Percentiles rank a stretch among this genome's conserved stretches.
Conservation (phyloP, 1,140 invertebrate species). For the Portunus trituberculatus region DNA sequence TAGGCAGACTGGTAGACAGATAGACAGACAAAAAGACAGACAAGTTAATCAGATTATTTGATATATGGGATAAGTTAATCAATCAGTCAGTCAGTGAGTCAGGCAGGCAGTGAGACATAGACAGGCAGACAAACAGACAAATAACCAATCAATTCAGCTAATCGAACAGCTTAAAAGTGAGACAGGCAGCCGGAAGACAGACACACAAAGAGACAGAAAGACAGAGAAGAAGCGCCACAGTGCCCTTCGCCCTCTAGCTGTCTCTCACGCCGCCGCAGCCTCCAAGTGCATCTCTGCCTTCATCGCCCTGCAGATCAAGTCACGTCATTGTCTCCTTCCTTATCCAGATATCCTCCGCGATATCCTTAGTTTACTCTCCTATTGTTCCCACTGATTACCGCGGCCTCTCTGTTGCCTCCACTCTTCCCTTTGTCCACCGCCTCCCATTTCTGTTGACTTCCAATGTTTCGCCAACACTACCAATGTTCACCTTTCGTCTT, state of each 20-base stretch:
- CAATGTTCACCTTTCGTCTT: too few species aligned
- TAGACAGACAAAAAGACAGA: too few species aligned
- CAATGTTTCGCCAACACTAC: background rate
- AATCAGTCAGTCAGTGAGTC: background rate
- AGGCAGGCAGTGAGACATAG: background rate
- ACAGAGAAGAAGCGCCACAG: too few species aligned
- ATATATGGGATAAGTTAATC: background rate
- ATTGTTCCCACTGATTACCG: slow-evolving; percentile 21
- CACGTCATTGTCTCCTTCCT: background rate
- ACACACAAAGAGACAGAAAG: background rate
- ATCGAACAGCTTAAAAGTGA: background rate
- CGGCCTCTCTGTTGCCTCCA: background rate
- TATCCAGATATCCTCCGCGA: background rate
- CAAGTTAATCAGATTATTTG: too few species aligned
- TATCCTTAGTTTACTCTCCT: background rate
- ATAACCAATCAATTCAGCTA: background rate
- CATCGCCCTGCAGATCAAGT: background rate
- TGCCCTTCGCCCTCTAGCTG: background rate
- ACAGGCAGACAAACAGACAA: background rate
- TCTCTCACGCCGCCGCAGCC: background rate
- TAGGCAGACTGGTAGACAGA: too few species aligned
- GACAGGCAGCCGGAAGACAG: background rate
- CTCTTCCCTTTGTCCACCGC: background rate
- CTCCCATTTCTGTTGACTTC: background rate
- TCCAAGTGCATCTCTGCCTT: background rate